Evolutionary conservation across 2,888 invertebrate genomes (phyloP).

Genomic region (Drosophila mettleri): DNA sequence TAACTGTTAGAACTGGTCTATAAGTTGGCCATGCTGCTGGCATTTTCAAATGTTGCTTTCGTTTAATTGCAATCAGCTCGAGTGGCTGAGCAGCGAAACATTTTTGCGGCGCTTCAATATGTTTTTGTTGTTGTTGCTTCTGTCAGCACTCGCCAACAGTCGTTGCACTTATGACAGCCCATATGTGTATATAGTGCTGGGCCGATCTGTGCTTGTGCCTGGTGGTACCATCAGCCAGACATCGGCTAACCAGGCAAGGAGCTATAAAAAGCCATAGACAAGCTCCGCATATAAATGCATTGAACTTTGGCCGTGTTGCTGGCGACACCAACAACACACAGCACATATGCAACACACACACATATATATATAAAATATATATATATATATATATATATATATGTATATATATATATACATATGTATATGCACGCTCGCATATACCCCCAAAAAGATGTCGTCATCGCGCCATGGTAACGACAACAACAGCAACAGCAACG

Average conservation of each 20-base stretch:
- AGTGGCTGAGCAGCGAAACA: slow-evolving; percentile 3
- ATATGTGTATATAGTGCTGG: background rate
- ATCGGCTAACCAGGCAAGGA: slow-evolving; percentile 36
- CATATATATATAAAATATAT: too few relatives aligned
- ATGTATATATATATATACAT: too few relatives aligned
- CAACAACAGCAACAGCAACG: slow-evolving; percentile 60
- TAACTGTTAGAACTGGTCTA: background rate
- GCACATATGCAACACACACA: slow-evolving; percentile 38
- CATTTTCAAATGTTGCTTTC: slow-evolving; percentile 6
- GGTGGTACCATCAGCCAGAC: slow-evolving; percentile 28
- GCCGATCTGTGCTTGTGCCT: slow-evolving; percentile 4
- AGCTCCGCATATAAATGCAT: slow-evolving; percentile 65
- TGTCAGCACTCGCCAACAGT: slow-evolving; percentile 5
- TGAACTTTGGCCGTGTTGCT: slow-evolving; percentile 73
- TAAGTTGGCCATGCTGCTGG: background rate
- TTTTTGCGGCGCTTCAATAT: background rate
- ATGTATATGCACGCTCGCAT: slow-evolving; percentile 22
- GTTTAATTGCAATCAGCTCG: slow-evolving; percentile 10
- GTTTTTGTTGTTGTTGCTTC: background rate
- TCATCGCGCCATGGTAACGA: slow-evolving; percentile 75
- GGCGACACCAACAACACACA: slow-evolving; percentile 32
- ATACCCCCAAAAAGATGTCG: slow-evolving; percentile 76
- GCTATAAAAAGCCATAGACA: slow-evolving; percentile 74
- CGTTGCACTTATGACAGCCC: slow-evolving; percentile 42
- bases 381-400: too few relatives aligned